Percentiles rank a stretch among this genome's conserved stretches.
These are phyloP conservation scores for Anas georgica DNA, from an alignment of 2,797 vertebrate species.

Conservation along the genomic window DNA sequence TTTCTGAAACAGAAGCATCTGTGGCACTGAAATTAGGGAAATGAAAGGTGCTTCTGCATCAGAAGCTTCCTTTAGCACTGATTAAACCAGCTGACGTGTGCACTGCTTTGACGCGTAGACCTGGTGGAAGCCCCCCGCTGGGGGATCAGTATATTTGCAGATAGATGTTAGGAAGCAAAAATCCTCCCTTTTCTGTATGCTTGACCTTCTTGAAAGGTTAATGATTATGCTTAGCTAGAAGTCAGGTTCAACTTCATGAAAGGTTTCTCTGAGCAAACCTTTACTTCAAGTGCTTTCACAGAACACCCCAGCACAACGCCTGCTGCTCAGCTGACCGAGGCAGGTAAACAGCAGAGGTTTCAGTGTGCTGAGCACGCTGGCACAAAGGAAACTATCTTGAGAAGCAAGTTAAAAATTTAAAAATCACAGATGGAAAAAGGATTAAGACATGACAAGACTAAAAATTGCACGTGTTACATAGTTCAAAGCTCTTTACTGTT, in stretches of 20 bases:
- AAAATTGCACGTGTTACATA: not conserved
- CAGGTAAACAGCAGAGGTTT: not conserved
- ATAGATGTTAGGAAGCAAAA: not conserved
- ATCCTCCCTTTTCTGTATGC: not conserved
- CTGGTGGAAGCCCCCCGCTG: not conserved
- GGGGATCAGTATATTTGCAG: not conserved
- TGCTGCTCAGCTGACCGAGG: not conserved
- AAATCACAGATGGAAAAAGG: not conserved
- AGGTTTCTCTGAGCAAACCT: not conserved
- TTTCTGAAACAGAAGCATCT: not conserved
- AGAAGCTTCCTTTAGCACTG: not conserved
- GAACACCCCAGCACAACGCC: not conserved
- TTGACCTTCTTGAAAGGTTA: slow-evolving; percentile 13
- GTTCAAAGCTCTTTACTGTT: not conserved
- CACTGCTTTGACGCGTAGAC: not conserved
- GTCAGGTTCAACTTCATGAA: not conserved
- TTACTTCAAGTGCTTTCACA: not conserved
- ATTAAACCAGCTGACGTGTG: not conserved
- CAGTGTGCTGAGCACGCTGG: not conserved
- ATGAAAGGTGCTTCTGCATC: not conserved
- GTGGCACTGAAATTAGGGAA: slow-evolving; percentile 10
- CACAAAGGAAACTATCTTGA: not conserved
- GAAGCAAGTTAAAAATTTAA: not conserved
- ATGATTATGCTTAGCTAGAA: slow-evolving; percentile 12
- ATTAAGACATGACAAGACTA: not conserved